Conservation (phyloP, 2,113 vertebrate genomes). For the Morone chrysops region DNA sequence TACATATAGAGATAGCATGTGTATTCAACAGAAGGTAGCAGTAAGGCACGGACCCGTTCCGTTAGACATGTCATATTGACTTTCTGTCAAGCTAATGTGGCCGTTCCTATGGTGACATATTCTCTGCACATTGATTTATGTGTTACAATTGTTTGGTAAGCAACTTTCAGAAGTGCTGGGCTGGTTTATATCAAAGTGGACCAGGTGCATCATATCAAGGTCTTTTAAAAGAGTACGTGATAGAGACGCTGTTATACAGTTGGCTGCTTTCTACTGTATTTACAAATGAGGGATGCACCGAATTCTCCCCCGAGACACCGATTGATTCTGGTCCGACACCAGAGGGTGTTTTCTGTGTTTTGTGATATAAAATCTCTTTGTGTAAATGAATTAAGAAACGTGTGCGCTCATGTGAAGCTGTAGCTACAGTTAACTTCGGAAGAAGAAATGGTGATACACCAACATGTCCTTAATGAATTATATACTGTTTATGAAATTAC, state of each 20-base stretch:
- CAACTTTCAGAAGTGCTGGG: slow-evolving; percentile 74
- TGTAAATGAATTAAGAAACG: too few relatives aligned
- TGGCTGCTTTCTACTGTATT: slow-evolving; percentile 2
- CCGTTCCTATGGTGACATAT: slow-evolving; percentile 68
- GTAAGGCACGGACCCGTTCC: slow-evolving; percentile 43
- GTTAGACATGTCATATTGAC: slow-evolving; percentile 74
- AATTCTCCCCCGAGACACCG: background rate
- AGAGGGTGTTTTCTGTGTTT: background rate
- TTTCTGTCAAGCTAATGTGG: slow-evolving; percentile 69
- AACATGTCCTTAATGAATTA: too few relatives aligned
- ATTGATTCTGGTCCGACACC: background rate
- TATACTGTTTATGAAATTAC: background rate
- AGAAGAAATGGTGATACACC: too few relatives aligned
- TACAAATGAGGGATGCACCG: too few relatives aligned
- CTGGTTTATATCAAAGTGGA: slow-evolving; percentile 65
- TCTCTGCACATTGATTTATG: slow-evolving; percentile 70
- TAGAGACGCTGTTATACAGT: slow-evolving; percentile 14
- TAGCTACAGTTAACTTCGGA: too few relatives aligned
- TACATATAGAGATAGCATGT: slow-evolving; percentile 9
- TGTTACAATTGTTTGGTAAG: slow-evolving; percentile 74
- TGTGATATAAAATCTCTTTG: background rate
- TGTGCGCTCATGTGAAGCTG: too few relatives aligned
- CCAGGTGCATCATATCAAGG: slow-evolving; percentile 59
- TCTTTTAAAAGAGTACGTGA: slow-evolving; percentile 41
- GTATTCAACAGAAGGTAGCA: slow-evolving; percentile 26